Base-by-base conservation (phyloP, 2,888 invertebrate species). In the Yponomeuta evonymella region DNA sequence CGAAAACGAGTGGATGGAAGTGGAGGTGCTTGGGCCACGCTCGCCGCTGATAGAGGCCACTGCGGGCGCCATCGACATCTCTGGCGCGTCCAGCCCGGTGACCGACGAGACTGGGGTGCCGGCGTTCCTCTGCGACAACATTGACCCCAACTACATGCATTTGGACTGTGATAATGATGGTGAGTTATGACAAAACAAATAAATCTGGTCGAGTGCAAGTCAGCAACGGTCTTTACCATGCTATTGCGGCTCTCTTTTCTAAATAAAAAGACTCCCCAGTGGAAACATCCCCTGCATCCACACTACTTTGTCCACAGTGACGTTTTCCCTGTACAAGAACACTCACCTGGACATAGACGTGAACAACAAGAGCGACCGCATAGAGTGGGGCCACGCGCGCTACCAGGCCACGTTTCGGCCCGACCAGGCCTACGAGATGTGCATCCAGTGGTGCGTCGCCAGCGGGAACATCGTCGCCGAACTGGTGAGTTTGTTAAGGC, bases 401-500 rank as follows among this genome's bases (percentile, higher is more conserved):
- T 98, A 98, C 90, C 98, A 98, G 80, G 96, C 97, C 48, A 94
- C 96, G 70, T 98, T 97, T 93, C 94, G 96, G 72, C 96, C 98
- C 0, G 96, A 96, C 83, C 96, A 97, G 86, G 98, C 98, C 1
- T 99, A 97, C 88, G 99, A 99, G 90, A 94, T 99, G 81, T 96
- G 97, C 75, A 95, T 98, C 48, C 98, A 99, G 84, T 99, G 99
- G 99, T 95, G 98, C 67, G 97, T 98, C 71, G 97, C 98, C 1
- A 98, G 98, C 30, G 99, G 99, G 12, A 96, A 97, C 71, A 97
- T 98, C 75, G 96, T 99, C 29, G 96, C 97, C 66, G 99, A 99
- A 87, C 92, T 98, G 93, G 97, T 96, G 86, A 88, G 83, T 81
- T 36, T 29, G 23, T 23, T 23, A 23, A 23, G 23, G 1, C 23